Evolutionary conservation across 53 echinoderm and acorn worm species (phyloP).

Genomic region (Mesocentrotus franciscanus): DNA sequence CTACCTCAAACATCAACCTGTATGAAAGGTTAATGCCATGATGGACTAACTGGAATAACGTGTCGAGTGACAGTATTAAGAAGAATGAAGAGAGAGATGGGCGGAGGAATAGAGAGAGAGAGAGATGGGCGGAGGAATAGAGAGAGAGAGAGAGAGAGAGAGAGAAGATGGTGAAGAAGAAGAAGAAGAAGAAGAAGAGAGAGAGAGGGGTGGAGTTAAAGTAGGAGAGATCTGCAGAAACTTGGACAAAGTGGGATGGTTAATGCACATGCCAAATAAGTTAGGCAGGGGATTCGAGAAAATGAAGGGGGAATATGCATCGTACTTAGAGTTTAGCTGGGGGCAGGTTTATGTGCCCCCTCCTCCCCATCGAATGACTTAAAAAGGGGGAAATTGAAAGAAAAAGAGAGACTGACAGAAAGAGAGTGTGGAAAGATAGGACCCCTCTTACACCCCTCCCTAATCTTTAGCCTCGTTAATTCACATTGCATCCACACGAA

Average conservation of each 20-base stretch:
- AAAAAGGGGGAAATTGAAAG: too few relatives aligned
- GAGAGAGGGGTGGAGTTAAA: neutral
- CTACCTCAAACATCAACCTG: neutral
- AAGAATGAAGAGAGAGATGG: neutral
- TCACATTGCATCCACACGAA: neutral
- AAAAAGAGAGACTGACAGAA: too few relatives aligned
- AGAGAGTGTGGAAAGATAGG: neutral
- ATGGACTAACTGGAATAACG: neutral
- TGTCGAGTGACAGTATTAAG: neutral
- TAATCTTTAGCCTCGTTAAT: neutral
- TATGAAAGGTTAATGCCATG: neutral
- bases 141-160: neutral
- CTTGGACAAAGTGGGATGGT: neutral
- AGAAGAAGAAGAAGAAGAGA: too few relatives aligned
- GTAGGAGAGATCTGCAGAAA: neutral
- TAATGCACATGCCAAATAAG: neutral
- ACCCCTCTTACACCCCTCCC: neutral
- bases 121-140: neutral
- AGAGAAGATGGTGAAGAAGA: neutral
- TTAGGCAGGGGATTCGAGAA: neutral
- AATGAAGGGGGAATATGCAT: too few relatives aligned
- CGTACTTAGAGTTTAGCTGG: too few relatives aligned
- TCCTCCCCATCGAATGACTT: too few relatives aligned
- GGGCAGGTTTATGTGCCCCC: too few relatives aligned
- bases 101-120: neutral